Evolutionary conservation across 2,113 vertebrate genomes (phyloP).

Genomic region (Hippocampus abdominalis): DNA sequence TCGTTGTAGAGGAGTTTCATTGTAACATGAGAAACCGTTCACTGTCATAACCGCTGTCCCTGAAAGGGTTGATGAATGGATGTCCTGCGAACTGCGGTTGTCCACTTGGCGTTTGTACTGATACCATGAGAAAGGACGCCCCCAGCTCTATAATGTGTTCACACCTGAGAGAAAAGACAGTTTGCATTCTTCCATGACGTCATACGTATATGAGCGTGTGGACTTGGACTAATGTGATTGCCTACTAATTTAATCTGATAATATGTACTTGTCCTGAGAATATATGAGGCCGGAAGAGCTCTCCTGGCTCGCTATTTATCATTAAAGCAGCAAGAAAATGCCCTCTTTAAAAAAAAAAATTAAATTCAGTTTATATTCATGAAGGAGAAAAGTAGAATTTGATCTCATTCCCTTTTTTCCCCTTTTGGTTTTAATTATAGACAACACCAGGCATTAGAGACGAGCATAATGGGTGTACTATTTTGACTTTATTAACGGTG

Average conservation of each 20-base stretch:
- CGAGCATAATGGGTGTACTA: not conserved
- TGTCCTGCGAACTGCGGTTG: not conserved
- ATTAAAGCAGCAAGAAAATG: conserved; percentile 27
- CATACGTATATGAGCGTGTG: not conserved
- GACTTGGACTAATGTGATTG: not conserved
- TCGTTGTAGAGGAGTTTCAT: too few species aligned
- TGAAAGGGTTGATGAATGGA: not conserved
- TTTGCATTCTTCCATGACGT: not conserved
- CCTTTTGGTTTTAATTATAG: not conserved
- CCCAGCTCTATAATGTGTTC: not conserved
- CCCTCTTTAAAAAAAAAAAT: conserved; percentile 6
- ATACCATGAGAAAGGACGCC: not conserved
- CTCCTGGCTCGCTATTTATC: conserved; percentile 18
- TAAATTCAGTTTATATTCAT: conserved; percentile 41
- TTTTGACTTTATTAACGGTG: not conserved
- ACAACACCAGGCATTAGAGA: not conserved
- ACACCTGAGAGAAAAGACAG: not conserved
- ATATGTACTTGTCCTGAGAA: conserved; percentile 6
- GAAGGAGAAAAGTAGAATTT: conserved; percentile 18
- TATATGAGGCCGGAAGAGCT: not conserved
- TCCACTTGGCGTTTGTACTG: not conserved
- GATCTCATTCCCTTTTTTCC: conserved; percentile 6
- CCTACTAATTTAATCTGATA: conserved; percentile 18
- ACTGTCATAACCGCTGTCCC: too few species aligned
- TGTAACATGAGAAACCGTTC: too few species aligned